Base-by-base conservation (phyloP, 2,888 invertebrate species). In the Drosophila mimica region DNA sequence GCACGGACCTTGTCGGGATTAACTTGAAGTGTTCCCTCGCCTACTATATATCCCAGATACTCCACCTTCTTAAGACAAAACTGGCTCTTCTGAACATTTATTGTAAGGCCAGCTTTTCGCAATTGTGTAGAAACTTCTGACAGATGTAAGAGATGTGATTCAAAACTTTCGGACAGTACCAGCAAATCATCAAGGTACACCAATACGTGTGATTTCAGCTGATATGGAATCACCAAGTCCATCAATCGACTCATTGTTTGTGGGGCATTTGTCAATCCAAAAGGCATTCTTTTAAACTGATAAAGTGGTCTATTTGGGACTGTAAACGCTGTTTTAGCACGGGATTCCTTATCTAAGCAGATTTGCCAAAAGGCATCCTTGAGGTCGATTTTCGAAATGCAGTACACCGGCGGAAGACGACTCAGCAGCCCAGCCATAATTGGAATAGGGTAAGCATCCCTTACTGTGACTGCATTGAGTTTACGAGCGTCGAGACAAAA, bases 201-300 rank as follows among this genome's bases (percentile, higher is more conserved):
- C 13, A 46, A 20, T 5, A 20, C 46, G 25, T 25, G 20, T 11
- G 46, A 46, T 20, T 46, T 46, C 25, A 46, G 46, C 46, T 46
- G 46, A 46, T 46, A 46, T 20, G 46, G 25, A 46, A 46, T 46
- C 20, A 46, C 46, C 13, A 34, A 33, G 15, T 54, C 63, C 48
- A 63, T 63, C 25, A 48, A 11, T 15, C 56, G n/a, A 38, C 54
- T 46, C 62, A 62, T 54, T 1, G 54, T 62, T 25, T 63, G 63
- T 0, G 63, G 64, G 20, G 40, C 34, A 33, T 54, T 54, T 0
- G 63, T 54, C 15, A 53, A 34, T 17, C 61, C 43, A 15, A 62
- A 62, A 15, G 36, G 34, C 54, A 63, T 49, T 15, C 36, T 4
- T 9, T 20, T 63, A 20, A 63, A 56, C 30, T 56, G 54, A 9